Evolutionary conservation across 2,797 vertebrate species (phyloP), one percentile per base, ranked within the genome.

Genomic region (Sphaeramia orbicularis): DNA sequence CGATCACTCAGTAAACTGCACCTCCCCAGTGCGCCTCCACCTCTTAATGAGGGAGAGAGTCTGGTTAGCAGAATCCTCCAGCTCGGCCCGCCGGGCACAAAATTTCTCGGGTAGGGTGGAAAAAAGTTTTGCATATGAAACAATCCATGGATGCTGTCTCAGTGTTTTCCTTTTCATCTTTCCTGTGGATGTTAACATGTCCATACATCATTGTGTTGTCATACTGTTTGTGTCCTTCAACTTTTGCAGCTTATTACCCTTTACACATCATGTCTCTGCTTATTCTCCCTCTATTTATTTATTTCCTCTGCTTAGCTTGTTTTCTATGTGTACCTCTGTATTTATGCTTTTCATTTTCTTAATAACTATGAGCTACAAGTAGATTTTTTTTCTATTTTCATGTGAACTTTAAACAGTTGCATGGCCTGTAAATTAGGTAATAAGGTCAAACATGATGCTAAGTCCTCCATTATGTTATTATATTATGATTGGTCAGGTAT

Each of bases 1-100:
- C 5, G 64, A 54, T 83, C 93, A 85, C 91, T 94, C 97, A 99
- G 98, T 97, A 99, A 99, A 95, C 98, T 99, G 81, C 98, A 99
- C 93, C 97, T 99, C 89, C 98, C 98, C 93, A 96, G 93, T 85
- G 96, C 98, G 86, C 98, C 98, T 89, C 98, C 98, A 92, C 98
- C 98, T 95, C 96, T 99, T 94, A 99, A 99, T 93, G 98, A 99
- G 96, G 98, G 98, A 84, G 98, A 99, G 96, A 99, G 98, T 94
- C 95, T 99, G 96, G 98, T 99, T 97, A 99, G 97, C 96, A 96
- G 98, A 95, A 99, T 99, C 93, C 97, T 99, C 89, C 98, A 99
- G 95, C 98, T 99, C 84, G 98, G 98, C 93, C 98, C 98, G 81
- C 98, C 97, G 88, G 98, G 98, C 92, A 99, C 98, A 93, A 99